Evolutionary conservation across 2,113 vertebrate genomes (phyloP).

Genomic region (Mionectes macconnelli): DNA sequence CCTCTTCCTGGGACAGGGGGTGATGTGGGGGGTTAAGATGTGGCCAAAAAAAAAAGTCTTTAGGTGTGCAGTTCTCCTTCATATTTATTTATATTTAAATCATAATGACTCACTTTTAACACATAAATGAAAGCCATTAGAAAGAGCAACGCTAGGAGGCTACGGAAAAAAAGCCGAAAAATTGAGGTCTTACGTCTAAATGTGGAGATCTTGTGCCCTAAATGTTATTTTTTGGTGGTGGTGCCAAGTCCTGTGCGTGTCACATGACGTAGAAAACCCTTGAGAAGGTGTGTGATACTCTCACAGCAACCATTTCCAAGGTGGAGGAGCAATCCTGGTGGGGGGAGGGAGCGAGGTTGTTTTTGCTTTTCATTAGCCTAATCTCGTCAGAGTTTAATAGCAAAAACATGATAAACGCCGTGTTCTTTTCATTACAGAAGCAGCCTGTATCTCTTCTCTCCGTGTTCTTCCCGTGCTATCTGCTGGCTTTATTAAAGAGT

Average conservation of each 20-base stretch:
- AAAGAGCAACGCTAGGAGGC: neutral
- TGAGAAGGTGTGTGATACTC: neutral
- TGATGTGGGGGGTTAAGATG: neutral
- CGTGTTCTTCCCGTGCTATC: neutral
- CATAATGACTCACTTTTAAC: neutral
- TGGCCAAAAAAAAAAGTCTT: neutral
- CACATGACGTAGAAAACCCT: neutral
- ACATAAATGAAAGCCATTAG: neutral
- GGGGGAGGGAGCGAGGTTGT: neutral
- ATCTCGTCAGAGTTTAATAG: constrained; percentile 5
- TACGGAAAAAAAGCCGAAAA: neutral
- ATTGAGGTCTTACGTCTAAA: neutral
- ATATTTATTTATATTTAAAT: neutral
- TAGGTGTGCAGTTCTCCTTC: neutral
- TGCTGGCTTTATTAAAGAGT: constrained; percentile 13
- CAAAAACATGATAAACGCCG: constrained; percentile 4
- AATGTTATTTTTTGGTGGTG: neutral
- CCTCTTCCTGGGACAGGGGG: neutral
- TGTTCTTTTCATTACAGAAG: constrained; percentile 34
- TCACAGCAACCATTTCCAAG: neutral
- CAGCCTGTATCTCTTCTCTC: neutral
- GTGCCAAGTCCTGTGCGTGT: accelerated
- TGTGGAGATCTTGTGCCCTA: neutral
- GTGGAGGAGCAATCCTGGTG: neutral
- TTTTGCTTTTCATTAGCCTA: constrained; percentile 49